phyloP scores from a whole-genome alignment of 2,888 invertebrate species.

The Eumerus sabulonum region DNA sequence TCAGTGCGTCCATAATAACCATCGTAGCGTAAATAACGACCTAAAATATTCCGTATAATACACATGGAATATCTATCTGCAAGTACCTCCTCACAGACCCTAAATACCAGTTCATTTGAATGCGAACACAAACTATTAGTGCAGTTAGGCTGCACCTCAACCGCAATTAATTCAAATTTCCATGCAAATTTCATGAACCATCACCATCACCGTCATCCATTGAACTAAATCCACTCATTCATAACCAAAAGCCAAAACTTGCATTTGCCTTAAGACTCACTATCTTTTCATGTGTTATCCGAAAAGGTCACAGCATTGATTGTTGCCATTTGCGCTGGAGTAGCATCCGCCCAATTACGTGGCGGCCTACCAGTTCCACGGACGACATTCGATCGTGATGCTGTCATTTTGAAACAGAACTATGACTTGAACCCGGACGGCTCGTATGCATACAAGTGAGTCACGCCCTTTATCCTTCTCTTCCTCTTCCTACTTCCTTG shows the following conservation, averaged over 20 bases:
- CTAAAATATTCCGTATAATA: neutral
- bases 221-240: slow-evolving; percentile 37
- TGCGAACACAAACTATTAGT: slow-evolving; percentile 60
- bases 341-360: slow-evolving; percentile 76
- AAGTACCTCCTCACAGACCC: slow-evolving; percentile 31
- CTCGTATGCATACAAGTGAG: slow-evolving; percentile 80
- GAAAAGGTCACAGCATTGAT: slow-evolving; percentile 76
- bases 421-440: slow-evolving; percentile 80
- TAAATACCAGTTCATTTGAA: slow-evolving; percentile 61
- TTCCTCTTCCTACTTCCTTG: slow-evolving; percentile 11
- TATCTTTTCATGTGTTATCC: slow-evolving; percentile 32
- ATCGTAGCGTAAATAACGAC: slow-evolving; percentile 40
- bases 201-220: slow-evolving; percentile 10
- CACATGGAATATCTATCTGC: no score
- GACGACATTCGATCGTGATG: slow-evolving; percentile 77
- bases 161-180: slow-evolving; percentile 58
- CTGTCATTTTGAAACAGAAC: slow-evolving; percentile 80
- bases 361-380: slow-evolving; percentile 74
- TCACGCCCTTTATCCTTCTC: slow-evolving; percentile 48
- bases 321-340: slow-evolving; percentile 73
- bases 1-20: slow-evolving; percentile 29
- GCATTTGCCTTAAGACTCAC: neutral
- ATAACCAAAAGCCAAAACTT: neutral
- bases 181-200: slow-evolving; percentile 57
- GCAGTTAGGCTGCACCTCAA: slow-evolving; percentile 50